Conservation (phyloP, 2,797 vertebrate genomes). For the Gallinago solitaria region DNA sequence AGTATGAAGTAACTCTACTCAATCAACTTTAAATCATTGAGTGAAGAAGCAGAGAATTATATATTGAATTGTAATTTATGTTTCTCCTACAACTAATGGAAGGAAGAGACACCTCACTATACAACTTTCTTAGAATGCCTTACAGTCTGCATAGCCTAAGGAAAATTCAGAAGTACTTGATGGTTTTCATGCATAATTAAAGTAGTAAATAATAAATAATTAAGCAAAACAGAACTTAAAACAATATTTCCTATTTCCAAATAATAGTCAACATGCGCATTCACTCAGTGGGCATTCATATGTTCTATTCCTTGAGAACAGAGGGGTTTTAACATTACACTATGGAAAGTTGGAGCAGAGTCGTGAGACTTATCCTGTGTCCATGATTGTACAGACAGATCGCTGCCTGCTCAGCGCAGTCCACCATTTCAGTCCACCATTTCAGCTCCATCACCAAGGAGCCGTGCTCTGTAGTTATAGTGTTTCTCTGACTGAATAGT, state of each 20-base stretch:
- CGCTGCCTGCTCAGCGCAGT: neutral
- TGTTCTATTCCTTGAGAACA: neutral
- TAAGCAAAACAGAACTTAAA: conserved; percentile 18
- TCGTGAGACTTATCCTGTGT: neutral
- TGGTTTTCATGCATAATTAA: conserved; percentile 51
- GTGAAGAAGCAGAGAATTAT: conserved; percentile 9
- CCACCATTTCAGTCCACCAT: neutral
- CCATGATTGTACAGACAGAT: no score
- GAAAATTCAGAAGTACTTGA: neutral
- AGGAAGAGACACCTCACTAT: neutral
- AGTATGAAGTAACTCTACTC: conserved; percentile 4
- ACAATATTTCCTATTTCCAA: neutral
- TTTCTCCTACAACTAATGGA: conserved; percentile 49
- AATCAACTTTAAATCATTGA: conserved; percentile 4
- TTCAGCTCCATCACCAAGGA: neutral
- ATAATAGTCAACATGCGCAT: neutral
- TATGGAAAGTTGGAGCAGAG: neutral
- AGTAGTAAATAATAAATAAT: conserved; percentile 41
- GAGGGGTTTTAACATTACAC: rapidly evolving
- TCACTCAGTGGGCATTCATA: neutral
- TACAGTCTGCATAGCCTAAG: neutral
- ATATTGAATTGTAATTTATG: conserved; percentile 13
- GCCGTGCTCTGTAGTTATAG: rapidly evolving
- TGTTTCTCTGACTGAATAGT: neutral
- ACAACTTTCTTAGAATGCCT: neutral